phyloP scores from a whole-genome alignment of 1,140 invertebrate genomes.

The Olivierus martensii region DNA sequence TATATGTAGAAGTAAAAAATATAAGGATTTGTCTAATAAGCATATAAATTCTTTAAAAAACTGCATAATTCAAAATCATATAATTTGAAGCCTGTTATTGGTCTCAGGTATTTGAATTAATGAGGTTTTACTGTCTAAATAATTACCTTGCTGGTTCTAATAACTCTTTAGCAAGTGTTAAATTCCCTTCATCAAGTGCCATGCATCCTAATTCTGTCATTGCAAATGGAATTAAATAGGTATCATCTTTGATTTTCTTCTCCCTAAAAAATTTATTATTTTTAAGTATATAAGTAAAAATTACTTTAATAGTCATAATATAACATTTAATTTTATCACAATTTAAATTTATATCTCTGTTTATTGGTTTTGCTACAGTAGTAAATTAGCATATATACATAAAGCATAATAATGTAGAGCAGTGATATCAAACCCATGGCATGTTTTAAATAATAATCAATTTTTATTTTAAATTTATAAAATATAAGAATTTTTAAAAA shows the following conservation, averaged over 20 bases:
- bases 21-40: too few species aligned
- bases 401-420: neutral
- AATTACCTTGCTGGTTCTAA: conserved; percentile 72
- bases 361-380: neutral
- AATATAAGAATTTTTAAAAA: too few species aligned
- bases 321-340: too few species aligned
- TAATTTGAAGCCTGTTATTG: too few species aligned
- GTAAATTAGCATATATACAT: neutral
- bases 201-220: conserved; percentile 72
- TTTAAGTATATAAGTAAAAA: neutral
- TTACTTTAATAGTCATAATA: neutral
- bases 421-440: too few species aligned
- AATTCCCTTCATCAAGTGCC: conserved; percentile 49
- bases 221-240: conserved; percentile 72
- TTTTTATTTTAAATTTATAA: too few species aligned
- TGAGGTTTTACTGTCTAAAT: too few species aligned
- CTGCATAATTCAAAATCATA: too few species aligned
- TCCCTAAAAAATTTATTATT: conserved; percentile 36
- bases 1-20: too few species aligned
- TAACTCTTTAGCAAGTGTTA: conserved; percentile 49
- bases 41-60: too few species aligned
- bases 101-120: too few species aligned
- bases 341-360: neutral
- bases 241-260: conserved; percentile 64
- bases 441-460: too few species aligned